Base-by-base conservation (phyloP, 2,888 invertebrate genomes). In the Laspeyria flexula region DNA sequence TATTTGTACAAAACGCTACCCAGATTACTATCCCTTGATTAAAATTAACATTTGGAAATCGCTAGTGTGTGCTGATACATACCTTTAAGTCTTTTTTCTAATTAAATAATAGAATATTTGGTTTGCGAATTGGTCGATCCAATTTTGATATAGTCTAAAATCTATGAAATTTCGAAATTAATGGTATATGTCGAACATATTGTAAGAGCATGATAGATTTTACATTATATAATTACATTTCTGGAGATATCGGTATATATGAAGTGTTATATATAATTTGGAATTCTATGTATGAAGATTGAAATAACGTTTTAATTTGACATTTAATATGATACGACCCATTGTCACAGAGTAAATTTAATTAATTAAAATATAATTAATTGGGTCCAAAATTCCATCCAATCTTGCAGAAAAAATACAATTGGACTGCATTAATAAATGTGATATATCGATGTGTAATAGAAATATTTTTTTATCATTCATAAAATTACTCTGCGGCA, bases 351-450 rank as follows among this genome's bases (percentile, higher is more conserved):
- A 90, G 86, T 85, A 84, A 81, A 72, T 79, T 75, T 65, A 81
- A 71, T 73, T 73, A 79, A 75, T 67, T 79, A 77, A 82, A 83
- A 77, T 78, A 79, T 75, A 83, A 85, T 79, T 81, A 83, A 86
- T 87, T 86, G 91, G 90, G 91, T 90, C 91, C 90, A 92, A 91
- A 82, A 70, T 84, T 90, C 90, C 91, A 90, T 91, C 91, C 90
- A 90, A 81, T 78, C 74, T 78, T 81, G 75, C 83, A 83, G 83
- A 82, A 79, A 75, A 77, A 81, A 77, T 78, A 73, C 78, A 82
- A 79, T 85, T 87, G 89, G 88, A 87, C 87, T 86, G 82, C 81
- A 77, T 76, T 77, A 79, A 75, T 60, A 60, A 83, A 81, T 88
- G 86, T 88, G 88, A 88, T 88, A 79, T 78, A 75, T 82, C 78